Evolutionary conservation across 2,113 vertebrate species (phyloP).

Genomic region (Hypanus sabinus): DNA sequence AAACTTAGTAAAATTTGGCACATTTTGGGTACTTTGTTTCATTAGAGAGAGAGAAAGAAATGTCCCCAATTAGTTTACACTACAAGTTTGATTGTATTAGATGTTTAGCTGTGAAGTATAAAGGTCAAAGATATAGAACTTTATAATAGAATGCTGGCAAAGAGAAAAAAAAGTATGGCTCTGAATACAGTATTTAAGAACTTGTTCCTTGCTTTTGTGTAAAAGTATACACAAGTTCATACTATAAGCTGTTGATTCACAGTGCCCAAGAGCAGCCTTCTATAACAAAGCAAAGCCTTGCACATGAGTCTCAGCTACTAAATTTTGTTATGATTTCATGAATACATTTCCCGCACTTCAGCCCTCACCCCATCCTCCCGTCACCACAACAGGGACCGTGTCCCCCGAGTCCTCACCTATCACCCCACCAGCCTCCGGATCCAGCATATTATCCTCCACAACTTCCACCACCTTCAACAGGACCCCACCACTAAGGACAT

Average conservation of each 20-base stretch:
- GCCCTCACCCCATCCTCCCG: too few relatives aligned
- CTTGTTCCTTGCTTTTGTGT: background rate
- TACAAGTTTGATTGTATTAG: background rate
- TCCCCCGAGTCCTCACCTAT: too few relatives aligned
- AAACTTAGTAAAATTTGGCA: background rate
- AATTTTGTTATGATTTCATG: background rate
- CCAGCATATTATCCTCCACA: too few relatives aligned
- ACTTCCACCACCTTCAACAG: too few relatives aligned
- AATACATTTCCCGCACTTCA: too few relatives aligned
- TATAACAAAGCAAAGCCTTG: background rate
- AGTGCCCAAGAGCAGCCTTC: background rate
- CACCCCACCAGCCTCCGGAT: too few relatives aligned
- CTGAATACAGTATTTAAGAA: background rate
- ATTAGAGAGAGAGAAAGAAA: too few relatives aligned
- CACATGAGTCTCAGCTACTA: background rate
- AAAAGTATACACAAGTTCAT: background rate
- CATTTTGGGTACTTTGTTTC: background rate
- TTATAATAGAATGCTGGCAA: background rate
- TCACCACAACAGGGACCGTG: too few relatives aligned
- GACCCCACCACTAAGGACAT: too few relatives aligned
- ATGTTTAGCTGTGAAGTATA: background rate
- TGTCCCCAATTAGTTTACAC: too few relatives aligned
- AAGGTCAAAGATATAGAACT: background rate
- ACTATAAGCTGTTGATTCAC: background rate
- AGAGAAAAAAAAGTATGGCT: background rate